phyloP scores from a whole-genome alignment of 2,888 invertebrate genomes.

The Tetramorium bicarinatum region DNA sequence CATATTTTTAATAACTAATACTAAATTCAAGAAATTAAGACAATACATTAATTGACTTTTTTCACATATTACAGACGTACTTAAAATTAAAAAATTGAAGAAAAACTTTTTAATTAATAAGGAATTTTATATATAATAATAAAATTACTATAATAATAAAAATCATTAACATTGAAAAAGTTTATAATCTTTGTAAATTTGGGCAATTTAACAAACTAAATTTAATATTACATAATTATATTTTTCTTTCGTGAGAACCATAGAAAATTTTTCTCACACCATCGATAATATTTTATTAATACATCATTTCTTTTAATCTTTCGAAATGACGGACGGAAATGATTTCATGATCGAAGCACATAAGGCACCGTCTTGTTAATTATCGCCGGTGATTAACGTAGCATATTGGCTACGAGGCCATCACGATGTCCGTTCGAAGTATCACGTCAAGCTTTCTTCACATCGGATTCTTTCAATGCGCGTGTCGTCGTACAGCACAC shows the following conservation, averaged over 20 bases:
- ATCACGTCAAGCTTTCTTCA: background rate
- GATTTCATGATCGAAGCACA: background rate
- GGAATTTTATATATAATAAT: background rate
- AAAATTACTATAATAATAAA: too few relatives aligned
- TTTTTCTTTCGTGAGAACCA: background rate
- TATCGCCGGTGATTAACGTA: constrained; percentile 6
- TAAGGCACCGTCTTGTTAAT: constrained; percentile 15
- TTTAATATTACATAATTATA: background rate
- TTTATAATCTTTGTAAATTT: background rate
- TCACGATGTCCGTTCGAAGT: background rate
- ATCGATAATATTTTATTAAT: background rate
- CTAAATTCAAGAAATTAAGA: background rate
- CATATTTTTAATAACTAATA: background rate
- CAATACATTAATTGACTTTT: background rate
- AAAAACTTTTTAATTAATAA: background rate
- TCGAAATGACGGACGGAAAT: background rate
- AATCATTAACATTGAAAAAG: background rate
- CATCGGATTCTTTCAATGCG: constrained; percentile 13
- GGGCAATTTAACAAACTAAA: background rate
- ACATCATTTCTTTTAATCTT: background rate
- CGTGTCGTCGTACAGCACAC: constrained; percentile 47
- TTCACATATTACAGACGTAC: background rate
- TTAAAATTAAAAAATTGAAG: background rate
- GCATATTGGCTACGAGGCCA: background rate
- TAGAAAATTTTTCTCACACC: background rate